phyloP scores from a whole-genome alignment of 1,140 invertebrate species.

The Vanessa tameamea region DNA sequence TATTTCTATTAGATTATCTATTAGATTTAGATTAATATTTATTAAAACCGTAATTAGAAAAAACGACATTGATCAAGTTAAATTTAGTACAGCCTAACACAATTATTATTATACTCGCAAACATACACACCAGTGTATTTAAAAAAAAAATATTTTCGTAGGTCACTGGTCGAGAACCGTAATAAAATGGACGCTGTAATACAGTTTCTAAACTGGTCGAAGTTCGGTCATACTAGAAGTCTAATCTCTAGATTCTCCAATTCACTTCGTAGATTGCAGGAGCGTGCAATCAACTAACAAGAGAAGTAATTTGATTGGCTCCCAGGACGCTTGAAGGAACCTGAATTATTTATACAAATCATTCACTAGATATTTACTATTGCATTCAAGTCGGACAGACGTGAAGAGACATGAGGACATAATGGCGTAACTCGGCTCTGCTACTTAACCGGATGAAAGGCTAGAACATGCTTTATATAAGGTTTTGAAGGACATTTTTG shows the following conservation, averaged over 20 bases:
- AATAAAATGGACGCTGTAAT: slow-evolving; percentile 3
- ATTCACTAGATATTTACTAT: slow-evolving; percentile 38
- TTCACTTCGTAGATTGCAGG: slow-evolving; percentile 24
- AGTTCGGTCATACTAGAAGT: slow-evolving; percentile 11
- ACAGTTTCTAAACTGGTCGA: slow-evolving; percentile 15
- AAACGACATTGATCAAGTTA: too few relatives aligned
- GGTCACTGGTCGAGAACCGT: background rate
- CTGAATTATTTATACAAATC: slow-evolving; percentile 60
- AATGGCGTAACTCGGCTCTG: background rate
- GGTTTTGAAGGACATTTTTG: background rate
- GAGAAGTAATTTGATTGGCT: slow-evolving; percentile 62
- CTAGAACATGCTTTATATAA: background rate
- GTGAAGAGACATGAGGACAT: slow-evolving; percentile 7
- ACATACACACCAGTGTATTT: too few relatives aligned
- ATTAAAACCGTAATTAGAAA: too few relatives aligned
- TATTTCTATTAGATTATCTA: too few relatives aligned
- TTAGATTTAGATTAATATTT: too few relatives aligned
- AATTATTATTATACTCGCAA: too few relatives aligned
- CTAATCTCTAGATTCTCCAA: slow-evolving; percentile 15
- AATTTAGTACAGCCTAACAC: too few relatives aligned
- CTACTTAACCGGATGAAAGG: background rate
- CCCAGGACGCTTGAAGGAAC: slow-evolving; percentile 46
- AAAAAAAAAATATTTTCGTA: background rate
- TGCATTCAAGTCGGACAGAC: slow-evolving; percentile 2
- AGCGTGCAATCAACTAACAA: slow-evolving; percentile 61